Conservation (phyloP, 2,797 vertebrate genomes). For the Rhinichthys osculus region DNA sequence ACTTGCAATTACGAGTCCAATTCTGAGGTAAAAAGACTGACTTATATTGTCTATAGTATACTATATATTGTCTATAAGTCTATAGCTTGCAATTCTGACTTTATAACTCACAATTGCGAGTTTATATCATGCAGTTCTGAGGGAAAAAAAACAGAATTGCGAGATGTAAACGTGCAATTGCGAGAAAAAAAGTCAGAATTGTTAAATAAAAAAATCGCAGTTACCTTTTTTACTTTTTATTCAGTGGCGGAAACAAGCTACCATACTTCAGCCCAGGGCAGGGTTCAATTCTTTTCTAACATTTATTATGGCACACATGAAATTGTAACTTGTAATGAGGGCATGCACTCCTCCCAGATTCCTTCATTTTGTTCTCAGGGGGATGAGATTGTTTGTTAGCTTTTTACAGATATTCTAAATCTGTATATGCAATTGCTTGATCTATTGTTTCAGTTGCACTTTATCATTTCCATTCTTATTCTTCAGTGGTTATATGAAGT, state of each 20-base stretch:
- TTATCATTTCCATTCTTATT: not conserved
- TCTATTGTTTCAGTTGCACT: not conserved
- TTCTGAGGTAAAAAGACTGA: no score
- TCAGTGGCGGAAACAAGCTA: not conserved
- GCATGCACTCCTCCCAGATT: not conserved
- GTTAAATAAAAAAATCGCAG: no score
- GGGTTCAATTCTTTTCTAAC: not conserved
- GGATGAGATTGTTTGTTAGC: not conserved
- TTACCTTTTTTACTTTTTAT: not conserved
- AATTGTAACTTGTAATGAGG: not conserved
- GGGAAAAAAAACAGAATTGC: not conserved
- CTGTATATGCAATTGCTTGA: constrained; percentile 2
- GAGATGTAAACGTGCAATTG: not conserved
- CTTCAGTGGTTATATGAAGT: not conserved
- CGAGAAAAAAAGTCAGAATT: not conserved
- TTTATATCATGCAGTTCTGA: no score
- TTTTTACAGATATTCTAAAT: not conserved
- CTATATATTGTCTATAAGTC: no score
- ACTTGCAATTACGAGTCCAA: no score
- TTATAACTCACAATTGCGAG: no score
- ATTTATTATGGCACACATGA: not conserved
- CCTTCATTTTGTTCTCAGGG: not conserved
- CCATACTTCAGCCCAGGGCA: not conserved
- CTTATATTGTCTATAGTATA: no score
- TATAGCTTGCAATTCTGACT: not conserved